Conservation (phyloP, 2,888 invertebrate genomes). For the Eilema sororculum region DNA sequence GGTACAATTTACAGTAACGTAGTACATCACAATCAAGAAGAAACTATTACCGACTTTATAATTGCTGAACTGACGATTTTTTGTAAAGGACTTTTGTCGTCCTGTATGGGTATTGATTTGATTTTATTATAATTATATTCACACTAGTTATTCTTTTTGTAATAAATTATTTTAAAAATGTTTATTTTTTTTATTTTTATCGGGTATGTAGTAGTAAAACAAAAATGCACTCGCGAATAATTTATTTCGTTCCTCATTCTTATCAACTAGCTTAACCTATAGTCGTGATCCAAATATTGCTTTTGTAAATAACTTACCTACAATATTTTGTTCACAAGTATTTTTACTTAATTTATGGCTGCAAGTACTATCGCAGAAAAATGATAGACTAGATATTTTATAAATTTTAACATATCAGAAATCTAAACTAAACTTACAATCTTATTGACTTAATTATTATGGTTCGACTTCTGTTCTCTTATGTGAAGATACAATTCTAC, state of each 20-base stretch:
- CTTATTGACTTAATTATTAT: background rate
- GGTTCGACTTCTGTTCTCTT: background rate
- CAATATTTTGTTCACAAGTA: constrained; percentile 83
- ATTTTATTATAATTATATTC: constrained; percentile 68
- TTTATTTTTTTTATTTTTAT: constrained; percentile 34
- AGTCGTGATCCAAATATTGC: constrained; percentile 83
- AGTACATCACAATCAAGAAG: constrained; percentile 60
- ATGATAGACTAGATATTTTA: constrained; percentile 50
- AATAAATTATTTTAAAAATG: constrained; percentile 49
- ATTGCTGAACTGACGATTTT: constrained; percentile 74
- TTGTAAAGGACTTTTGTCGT: constrained; percentile 78
- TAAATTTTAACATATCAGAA: constrained; percentile 26
- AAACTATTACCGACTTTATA: constrained; percentile 74
- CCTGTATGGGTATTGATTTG: constrained; percentile 78
- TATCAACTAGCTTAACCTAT: constrained; percentile 40
- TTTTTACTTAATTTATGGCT: constrained; percentile 71
- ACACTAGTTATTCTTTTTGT: constrained; percentile 43
- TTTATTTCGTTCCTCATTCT: constrained; percentile 55
- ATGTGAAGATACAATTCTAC: background rate
- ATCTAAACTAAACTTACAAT: background rate
- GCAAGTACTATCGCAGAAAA: constrained; percentile 54
- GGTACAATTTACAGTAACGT: constrained; percentile 75
- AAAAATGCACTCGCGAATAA: constrained; percentile 55
- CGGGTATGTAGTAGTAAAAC: constrained; percentile 34
- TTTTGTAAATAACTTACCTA: constrained; percentile 25